Conservation (phyloP, 2,113 vertebrate species). For the Anthoscopus minutus region DNA sequence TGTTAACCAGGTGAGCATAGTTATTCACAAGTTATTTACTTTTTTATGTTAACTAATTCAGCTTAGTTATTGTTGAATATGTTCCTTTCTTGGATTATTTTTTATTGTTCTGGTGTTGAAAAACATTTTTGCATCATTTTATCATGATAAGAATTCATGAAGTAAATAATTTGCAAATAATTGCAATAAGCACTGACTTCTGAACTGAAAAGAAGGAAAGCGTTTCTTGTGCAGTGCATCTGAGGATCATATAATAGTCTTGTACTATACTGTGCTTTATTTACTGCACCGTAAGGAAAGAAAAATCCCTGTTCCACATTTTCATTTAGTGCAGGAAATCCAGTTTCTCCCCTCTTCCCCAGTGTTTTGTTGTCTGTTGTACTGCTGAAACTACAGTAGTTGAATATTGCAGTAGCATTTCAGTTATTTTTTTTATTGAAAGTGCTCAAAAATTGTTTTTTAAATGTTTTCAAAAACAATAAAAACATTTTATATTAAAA, state of each 20-base stretch:
- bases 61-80: slow-evolving; percentile 89
- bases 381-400: slow-evolving; percentile 95
- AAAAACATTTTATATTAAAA: slow-evolving; percentile 93
- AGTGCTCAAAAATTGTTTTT: slow-evolving; percentile 93
- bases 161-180: slow-evolving; percentile 80
- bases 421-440: slow-evolving; percentile 90
- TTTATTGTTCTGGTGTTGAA: slow-evolving; percentile 79
- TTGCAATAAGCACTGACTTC: slow-evolving; percentile 89
- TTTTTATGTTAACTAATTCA: slow-evolving; percentile 89
- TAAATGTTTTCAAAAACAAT: slow-evolving; percentile 96
- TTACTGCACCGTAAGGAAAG: slow-evolving; percentile 78
- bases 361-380: slow-evolving; percentile 87
- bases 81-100: slow-evolving; percentile 78
- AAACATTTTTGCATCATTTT: slow-evolving; percentile 78
- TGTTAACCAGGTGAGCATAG: slow-evolving; percentile 81
- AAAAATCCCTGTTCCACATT: slow-evolving; percentile 77
- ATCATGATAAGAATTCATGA: slow-evolving; percentile 85
- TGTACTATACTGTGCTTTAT: slow-evolving; percentile 79
- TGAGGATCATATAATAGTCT: slow-evolving; percentile 86
- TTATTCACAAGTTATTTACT: slow-evolving; percentile 78
- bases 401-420: slow-evolving; percentile 94
- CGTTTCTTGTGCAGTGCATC: slow-evolving; percentile 83
- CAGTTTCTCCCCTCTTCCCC: slow-evolving; percentile 64
- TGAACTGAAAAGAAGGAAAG: slow-evolving; percentile 82
- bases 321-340: slow-evolving; percentile 85